phyloP scores from a whole-genome alignment of 2,888 invertebrate species.

The Hemaris fuciformis region DNA sequence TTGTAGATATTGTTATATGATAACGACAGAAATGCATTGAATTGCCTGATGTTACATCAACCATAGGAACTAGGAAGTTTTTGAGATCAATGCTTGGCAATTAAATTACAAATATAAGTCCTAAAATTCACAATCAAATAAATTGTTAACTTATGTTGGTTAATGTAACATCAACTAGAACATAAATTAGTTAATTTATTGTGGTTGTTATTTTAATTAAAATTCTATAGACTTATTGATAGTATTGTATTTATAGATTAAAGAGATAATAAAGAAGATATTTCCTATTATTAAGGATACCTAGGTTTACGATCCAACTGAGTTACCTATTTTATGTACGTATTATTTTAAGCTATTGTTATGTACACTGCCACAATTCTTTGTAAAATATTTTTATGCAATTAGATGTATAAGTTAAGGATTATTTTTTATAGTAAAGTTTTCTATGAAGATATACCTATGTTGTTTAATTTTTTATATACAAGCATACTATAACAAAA shows the following conservation, averaged over 20 bases:
- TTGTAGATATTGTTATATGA: constrained; percentile 16
- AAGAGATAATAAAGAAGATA: constrained; percentile 28
- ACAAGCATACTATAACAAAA: not conserved
- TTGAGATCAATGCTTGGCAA: not conserved
- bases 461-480: constrained; percentile 17
- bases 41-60: not conserved
- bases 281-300: constrained; percentile 39
- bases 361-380: constrained; percentile 12
- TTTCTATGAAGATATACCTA: constrained; percentile 45
- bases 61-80: not conserved
- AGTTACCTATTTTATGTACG: constrained; percentile 59
- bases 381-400: constrained; percentile 10
- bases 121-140: not conserved
- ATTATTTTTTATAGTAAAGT: constrained; percentile 56
- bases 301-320: constrained; percentile 35
- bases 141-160: not conserved
- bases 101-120: not conserved
- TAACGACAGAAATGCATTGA: not conserved
- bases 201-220: constrained; percentile 4
- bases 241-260: constrained; percentile 37
- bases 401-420: not conserved
- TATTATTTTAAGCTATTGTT: constrained; percentile 35
- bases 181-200: constrained; percentile 47
- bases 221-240: constrained; percentile 30
- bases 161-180: constrained; percentile 7